A percentile compares a stretch with the other conserved stretches of the same genome.
These are phyloP conservation scores for Drosophila nikananu DNA, from an alignment of 1,140 invertebrate genomes.

Conservation along the genomic window DNA sequence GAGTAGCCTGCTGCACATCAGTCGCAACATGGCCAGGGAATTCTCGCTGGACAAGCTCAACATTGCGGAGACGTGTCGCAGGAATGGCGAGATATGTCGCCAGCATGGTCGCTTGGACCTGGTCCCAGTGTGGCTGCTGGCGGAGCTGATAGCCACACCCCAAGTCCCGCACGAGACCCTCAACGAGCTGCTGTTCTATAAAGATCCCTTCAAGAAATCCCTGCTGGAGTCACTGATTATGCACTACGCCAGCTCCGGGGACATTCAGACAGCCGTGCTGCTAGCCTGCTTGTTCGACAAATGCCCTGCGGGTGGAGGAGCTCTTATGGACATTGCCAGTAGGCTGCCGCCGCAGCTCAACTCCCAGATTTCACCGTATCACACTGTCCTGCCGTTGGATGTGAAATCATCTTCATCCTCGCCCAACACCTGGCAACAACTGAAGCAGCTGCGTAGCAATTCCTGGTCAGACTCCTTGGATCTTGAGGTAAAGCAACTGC, in stretches of 20 bases:
- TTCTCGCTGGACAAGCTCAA: slow-evolving; percentile 90
- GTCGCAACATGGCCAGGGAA: slow-evolving; percentile 92
- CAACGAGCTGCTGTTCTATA: slow-evolving; percentile 72
- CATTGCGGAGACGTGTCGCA: slow-evolving; percentile 90
- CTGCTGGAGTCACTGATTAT: slow-evolving; percentile 94
- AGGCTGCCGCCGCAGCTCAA: slow-evolving; percentile 63
- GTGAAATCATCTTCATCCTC: slow-evolving; percentile 52
- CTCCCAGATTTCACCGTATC: slow-evolving; percentile 94
- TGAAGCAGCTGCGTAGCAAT: slow-evolving; percentile 92
- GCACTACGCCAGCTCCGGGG: slow-evolving; percentile 91
- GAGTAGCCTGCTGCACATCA: slow-evolving; percentile 91
- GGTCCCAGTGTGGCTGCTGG: slow-evolving; percentile 94
- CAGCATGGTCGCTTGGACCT: slow-evolving; percentile 92
- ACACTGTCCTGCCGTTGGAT: slow-evolving; percentile 94
- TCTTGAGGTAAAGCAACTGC: slow-evolving; percentile 67
- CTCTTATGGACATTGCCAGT: slow-evolving; percentile 34
- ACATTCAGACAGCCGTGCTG: slow-evolving; percentile 97
- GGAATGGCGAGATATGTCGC: slow-evolving; percentile 91
- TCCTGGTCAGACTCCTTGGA: slow-evolving; percentile 95
- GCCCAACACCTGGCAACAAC: slow-evolving; percentile 55
- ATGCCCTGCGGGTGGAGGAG: slow-evolving; percentile 52
- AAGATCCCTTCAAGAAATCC: slow-evolving; percentile 94
- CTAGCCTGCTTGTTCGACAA: slow-evolving; percentile 93
- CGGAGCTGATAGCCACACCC: slow-evolving; percentile 89
- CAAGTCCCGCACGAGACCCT: slow-evolving; percentile 81